A percentile compares a stretch with the other conserved stretches of the same genome.
Conservation (phyloP, 1,140 invertebrate genomes). For the Cataglyphis hispanica region DNA sequence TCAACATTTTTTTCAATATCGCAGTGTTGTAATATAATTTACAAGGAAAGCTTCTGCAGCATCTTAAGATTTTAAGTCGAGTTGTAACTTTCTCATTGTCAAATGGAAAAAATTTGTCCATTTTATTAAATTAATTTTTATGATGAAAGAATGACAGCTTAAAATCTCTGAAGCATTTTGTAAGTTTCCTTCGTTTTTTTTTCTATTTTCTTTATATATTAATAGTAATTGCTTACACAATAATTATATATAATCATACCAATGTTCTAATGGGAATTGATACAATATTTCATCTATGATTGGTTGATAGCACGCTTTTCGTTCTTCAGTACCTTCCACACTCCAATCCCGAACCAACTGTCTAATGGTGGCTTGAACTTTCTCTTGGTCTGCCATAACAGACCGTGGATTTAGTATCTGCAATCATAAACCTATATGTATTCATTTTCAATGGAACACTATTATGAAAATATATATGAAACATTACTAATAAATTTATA, state of each 20-base stretch:
- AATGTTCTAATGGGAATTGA: slow-evolving; percentile 90
- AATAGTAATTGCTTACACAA: background rate
- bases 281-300: slow-evolving; percentile 94
- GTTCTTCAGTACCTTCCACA: slow-evolving; percentile 92
- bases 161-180: background rate
- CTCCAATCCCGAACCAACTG: slow-evolving; percentile 99
- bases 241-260: slow-evolving; percentile 78
- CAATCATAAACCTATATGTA: slow-evolving; percentile 75
- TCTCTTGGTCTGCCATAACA: slow-evolving; percentile 90
- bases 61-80: background rate
- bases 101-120: background rate
- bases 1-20: slow-evolving; percentile 75
- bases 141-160: background rate
- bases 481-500: slow-evolving; percentile 39
- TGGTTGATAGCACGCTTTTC: slow-evolving; percentile 95
- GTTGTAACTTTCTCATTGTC: background rate
- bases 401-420: slow-evolving; percentile 82
- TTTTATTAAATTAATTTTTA: background rate
- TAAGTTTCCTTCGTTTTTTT: slow-evolving; percentile 31
- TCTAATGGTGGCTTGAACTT: slow-evolving; percentile 97
- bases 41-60: slow-evolving; percentile 11
- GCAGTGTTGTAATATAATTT: slow-evolving; percentile 23
- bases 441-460: slow-evolving; percentile 75
- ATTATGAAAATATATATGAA: slow-evolving; percentile 28
- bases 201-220: background rate